Conservation (phyloP, 2,888 invertebrate species). For the Hypolimnas misippus region DNA sequence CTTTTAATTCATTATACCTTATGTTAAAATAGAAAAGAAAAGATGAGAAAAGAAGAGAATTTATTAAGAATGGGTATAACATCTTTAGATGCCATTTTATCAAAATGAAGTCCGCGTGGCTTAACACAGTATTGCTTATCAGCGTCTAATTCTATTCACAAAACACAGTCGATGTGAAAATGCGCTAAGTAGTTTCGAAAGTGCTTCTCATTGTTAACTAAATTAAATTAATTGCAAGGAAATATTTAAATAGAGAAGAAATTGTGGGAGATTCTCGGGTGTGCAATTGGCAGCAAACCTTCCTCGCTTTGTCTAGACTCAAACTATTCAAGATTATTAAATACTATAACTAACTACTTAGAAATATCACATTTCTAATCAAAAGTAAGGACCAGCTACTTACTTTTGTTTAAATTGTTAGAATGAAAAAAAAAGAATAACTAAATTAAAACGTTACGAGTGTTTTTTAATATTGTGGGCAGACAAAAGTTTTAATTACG, state of each 20-base stretch:
- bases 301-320: constrained; percentile 72
- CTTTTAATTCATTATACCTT: no score
- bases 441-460: no score
- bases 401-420: neutral
- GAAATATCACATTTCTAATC: neutral
- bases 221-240: constrained; percentile 79
- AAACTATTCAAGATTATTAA: constrained; percentile 46
- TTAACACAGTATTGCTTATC: no score
- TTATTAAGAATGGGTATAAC: neutral
- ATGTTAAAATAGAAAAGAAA: no score
- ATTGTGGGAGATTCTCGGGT: constrained; percentile 56
- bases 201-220: constrained; percentile 43
- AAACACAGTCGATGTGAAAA: constrained; percentile 7
- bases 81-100: no score
- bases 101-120: no score
- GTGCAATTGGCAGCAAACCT: constrained; percentile 70
- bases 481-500: no score
- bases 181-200: constrained; percentile 1
- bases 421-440: no score
- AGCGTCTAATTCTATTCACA: neutral
- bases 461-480: no score
- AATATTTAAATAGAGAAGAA: constrained; percentile 75
- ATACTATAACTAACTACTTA: constrained; percentile 5
- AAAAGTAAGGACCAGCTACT: neutral
- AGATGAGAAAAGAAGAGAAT: no score